Conservation (phyloP, 2,888 invertebrate species). For the Drosophila melanocephala region DNA sequence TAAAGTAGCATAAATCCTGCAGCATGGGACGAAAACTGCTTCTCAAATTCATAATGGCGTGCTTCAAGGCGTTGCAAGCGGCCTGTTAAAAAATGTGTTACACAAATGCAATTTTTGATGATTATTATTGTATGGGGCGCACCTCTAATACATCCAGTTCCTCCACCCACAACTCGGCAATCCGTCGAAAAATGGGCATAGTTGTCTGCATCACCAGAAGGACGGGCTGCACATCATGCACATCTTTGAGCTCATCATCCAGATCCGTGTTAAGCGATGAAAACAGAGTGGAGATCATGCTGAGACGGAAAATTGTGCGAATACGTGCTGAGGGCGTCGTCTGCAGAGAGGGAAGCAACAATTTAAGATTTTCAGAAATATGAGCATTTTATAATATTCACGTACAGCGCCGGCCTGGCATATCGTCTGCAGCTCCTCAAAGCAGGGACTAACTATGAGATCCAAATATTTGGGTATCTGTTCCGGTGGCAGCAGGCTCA, state of each 20-base stretch:
- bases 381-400: not conserved
- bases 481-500: constrained; percentile 89
- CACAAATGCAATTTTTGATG: not conserved
- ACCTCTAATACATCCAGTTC: constrained; percentile 89
- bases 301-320: constrained; percentile 88
- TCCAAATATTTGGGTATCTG: constrained; percentile 90
- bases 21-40: constrained; percentile 90
- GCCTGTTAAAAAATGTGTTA: constrained; percentile 86
- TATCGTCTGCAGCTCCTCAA: constrained; percentile 88
- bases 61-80: constrained; percentile 90
- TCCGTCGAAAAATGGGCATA: constrained; percentile 88
- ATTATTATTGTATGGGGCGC: constrained; percentile 37
- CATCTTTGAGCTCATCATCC: constrained; percentile 73
- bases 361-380: not conserved
- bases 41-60: constrained; percentile 90
- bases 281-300: constrained; percentile 89
- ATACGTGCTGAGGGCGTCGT: constrained; percentile 74
- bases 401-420: constrained; percentile 86
- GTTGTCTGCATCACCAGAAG: constrained; percentile 88
- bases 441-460: constrained; percentile 89
- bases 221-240: constrained; percentile 86
- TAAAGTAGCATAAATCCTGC: constrained; percentile 89
- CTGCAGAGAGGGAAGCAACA: constrained; percentile 27
- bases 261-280: constrained; percentile 87
- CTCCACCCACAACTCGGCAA: constrained; percentile 88